A percentile compares a stretch with the other conserved stretches of the same genome.
phyloP scores from a whole-genome alignment of 1,140 invertebrate species.

The Lysiphlebus fabarum region DNA sequence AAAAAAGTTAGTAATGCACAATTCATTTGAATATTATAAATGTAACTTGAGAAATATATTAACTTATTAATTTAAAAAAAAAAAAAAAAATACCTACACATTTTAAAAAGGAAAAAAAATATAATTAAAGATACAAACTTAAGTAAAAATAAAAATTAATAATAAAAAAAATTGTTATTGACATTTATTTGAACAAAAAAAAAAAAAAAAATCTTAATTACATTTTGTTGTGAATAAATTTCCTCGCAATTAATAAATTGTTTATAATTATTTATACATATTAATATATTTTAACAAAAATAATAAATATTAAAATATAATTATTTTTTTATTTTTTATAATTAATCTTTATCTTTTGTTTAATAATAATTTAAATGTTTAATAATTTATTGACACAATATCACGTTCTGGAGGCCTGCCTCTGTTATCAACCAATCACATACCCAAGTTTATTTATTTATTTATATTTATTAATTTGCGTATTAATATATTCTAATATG shows the following conservation, averaged over 20 bases:
- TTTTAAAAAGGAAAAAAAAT: too few species aligned
- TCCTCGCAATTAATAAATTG: not conserved
- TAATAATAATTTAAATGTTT: constrained; percentile 48
- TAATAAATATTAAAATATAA: constrained; percentile 6
- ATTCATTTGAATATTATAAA: too few species aligned
- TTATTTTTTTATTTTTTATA: constrained; percentile 21
- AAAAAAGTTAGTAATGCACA: too few species aligned
- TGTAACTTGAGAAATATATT: too few species aligned
- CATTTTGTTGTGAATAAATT: not conserved
- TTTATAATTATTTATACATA: not conserved
- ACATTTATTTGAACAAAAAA: too few species aligned
- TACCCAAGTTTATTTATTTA: too few species aligned
- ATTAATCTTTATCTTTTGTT: constrained; percentile 22
- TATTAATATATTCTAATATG: not conserved
- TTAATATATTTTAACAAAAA: constrained; percentile 1
- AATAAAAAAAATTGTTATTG: too few species aligned
- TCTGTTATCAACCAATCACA: constrained; percentile 34
- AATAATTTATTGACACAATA: constrained; percentile 44
- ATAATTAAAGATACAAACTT: too few species aligned
- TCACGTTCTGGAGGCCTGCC: constrained; percentile 46
- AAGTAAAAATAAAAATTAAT: too few species aligned
- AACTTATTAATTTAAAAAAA: too few species aligned
- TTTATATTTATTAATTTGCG: constrained; percentile 1
- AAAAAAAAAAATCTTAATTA: not conserved
- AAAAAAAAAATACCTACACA: too few species aligned